Base-by-base conservation (phyloP, 92 coral and sea anemone species). In the Paramuricea clavata region DNA sequence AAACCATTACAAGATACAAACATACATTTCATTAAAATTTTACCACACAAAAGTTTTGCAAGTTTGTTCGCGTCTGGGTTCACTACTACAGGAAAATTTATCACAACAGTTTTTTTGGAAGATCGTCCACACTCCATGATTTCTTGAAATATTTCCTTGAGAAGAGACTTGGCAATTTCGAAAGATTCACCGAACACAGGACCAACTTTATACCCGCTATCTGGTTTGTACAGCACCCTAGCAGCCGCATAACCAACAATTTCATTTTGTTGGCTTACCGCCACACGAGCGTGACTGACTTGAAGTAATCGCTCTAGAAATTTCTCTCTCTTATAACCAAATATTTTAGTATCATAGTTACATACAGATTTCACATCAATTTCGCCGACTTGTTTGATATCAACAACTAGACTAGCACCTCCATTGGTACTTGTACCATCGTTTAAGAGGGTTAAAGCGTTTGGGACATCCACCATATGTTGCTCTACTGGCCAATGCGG, bases 151-250 rank as follows among this genome's bases (percentile, higher is more conserved):
- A 88, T 33, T 13, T 87, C 67, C 65, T 83, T 88, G 67, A 88
- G 74, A 19, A 88, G 60, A 39, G 23, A 59, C 60, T 47, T 79
- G 86, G 92, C 92, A 49, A 88, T 76, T 62, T 78, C 64, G 2
- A 62, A 49, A 4, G 92, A 88, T 49, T 88, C 88, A 23, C 88
- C 83, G 30, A 72, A 88, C 7, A 83, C 69, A 35, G 91, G 91
- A 5, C 88, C 91, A 7, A 83, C 49, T 47, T 68, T 71, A 74
- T 88, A 88, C 39, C 91, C 83, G 0, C 69, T 81, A 10, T 83
- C 89, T 12, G 49, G 77, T 39, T 82, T 88, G 73, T 65, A 54
- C 74, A 81, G 49, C 31, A 69, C 72, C 50, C 87, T 71, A 21
- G 76, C 87, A 26, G 76, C 81, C 0, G 57, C 42, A 17, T 87